Evolutionary conservation across 2,113 vertebrate genomes (phyloP).

Genomic region (Corythornis cristatus): DNA sequence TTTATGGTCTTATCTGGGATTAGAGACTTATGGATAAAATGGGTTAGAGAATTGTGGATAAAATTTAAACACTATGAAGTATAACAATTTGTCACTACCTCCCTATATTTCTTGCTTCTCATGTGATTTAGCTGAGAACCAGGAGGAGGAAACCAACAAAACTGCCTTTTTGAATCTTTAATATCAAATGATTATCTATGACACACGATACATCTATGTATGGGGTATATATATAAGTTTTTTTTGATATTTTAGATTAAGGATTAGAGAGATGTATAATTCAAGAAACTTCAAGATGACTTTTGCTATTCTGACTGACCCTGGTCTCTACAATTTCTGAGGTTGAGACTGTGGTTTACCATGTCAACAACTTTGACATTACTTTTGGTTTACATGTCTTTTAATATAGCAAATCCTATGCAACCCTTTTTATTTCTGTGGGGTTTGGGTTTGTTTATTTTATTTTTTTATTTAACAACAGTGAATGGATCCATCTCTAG

Average conservation of each 20-base stretch:
- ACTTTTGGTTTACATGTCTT: neutral
- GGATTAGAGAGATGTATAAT: neutral
- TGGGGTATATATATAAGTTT: neutral
- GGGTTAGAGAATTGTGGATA: neutral
- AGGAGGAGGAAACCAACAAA: neutral
- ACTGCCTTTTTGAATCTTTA: neutral
- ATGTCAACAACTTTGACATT: too few relatives aligned
- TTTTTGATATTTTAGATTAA: neutral
- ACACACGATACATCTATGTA: fast-evolving
- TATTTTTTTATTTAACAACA: neutral
- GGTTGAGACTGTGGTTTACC: neutral
- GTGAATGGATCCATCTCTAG: neutral
- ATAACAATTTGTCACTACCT: neutral
- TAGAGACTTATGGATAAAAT: neutral
- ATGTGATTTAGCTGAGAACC: neutral
- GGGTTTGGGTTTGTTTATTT: too few relatives aligned
- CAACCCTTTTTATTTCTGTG: too few relatives aligned
- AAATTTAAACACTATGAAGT: neutral
- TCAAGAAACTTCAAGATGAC: neutral
- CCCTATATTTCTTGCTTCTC: neutral
- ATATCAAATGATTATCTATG: neutral
- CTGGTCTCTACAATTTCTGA: neutral
- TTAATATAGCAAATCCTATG: neutral
- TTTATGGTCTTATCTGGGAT: neutral
- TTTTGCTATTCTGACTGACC: neutral